phyloP scores from a whole-genome alignment of 2,888 invertebrate species.

The Abscondita cerata region DNA sequence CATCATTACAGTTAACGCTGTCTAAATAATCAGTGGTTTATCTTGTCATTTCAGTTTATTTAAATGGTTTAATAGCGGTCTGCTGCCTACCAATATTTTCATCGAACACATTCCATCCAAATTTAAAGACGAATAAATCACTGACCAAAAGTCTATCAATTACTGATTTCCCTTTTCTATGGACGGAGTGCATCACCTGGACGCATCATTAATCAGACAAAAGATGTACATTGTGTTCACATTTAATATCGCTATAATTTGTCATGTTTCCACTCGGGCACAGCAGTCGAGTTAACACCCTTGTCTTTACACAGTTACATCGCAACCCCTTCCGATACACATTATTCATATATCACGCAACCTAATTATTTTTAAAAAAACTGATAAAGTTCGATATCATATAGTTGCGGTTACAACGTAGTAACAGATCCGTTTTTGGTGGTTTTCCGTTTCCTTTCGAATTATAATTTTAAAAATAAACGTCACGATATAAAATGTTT shows the following conservation, averaged over 20 bases:
- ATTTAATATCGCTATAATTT: conserved; percentile 41
- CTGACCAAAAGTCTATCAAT: no score
- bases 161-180: no score
- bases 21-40: conserved; percentile 46
- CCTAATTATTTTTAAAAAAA: conserved; percentile 9
- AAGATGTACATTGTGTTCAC: conserved; percentile 34
- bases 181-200: conserved; percentile 39
- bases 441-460: conserved; percentile 53
- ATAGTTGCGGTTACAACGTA: conserved; percentile 37
- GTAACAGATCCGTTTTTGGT: conserved; percentile 49
- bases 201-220: conserved; percentile 38
- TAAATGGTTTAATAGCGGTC: conserved; percentile 9
- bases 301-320: conserved; percentile 15
- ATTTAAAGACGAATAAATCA: no score
- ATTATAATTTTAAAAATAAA: conserved; percentile 41
- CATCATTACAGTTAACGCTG: conserved; percentile 41
- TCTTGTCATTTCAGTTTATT: conserved; percentile 42
- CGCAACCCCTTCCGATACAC: not conserved
- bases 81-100: not conserved
- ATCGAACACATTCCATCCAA: not conserved
- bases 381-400: conserved; percentile 35
- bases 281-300: conserved; percentile 38
- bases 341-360: conserved; percentile 5
- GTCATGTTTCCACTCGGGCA: conserved; percentile 37
- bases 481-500: conserved; percentile 14